Percentiles rank a stretch among this genome's conserved stretches.
Conservation (phyloP, 2,888 invertebrate genomes). For the Drosophila paracracens region DNA sequence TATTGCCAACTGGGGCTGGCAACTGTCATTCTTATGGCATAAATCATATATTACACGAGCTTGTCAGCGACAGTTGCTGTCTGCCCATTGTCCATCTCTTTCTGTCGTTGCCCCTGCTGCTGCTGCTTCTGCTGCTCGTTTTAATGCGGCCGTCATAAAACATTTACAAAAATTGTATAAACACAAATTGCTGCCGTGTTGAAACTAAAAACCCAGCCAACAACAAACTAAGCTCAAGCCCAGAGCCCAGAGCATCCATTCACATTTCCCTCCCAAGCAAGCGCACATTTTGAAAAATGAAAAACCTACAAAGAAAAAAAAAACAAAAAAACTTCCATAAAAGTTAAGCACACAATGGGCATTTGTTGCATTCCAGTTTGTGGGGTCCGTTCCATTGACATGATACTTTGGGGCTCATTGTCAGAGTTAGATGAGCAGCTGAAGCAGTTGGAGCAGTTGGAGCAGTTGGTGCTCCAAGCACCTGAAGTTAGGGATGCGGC, state of each 20-base stretch:
- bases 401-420: conserved; percentile 38
- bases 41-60: conserved; percentile 67
- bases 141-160: conserved; percentile 47
- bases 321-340: conserved; percentile 53
- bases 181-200: conserved; percentile 48
- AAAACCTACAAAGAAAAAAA: not conserved
- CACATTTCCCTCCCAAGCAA: conserved; percentile 4
- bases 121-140: conserved; percentile 23
- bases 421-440: conserved; percentile 30
- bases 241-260: not conserved
- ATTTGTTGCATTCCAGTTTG: conserved; percentile 38
- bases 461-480: conserved; percentile 5
- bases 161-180: conserved; percentile 53
- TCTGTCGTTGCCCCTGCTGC: not conserved
- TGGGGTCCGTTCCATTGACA: conserved; percentile 29
- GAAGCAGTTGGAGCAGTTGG: conserved; percentile 20
- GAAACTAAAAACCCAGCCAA: conserved; percentile 55
- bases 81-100: conserved; percentile 1
- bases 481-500: not conserved
- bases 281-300: not conserved
- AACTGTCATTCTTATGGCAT: conserved; percentile 57
- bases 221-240: conserved; percentile 22
- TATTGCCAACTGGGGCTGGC: conserved; percentile 19
- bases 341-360: conserved; percentile 40
- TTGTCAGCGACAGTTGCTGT: conserved; percentile 59